Conservation (phyloP, 2,888 invertebrate genomes). For the Nemurella pictetii region DNA sequence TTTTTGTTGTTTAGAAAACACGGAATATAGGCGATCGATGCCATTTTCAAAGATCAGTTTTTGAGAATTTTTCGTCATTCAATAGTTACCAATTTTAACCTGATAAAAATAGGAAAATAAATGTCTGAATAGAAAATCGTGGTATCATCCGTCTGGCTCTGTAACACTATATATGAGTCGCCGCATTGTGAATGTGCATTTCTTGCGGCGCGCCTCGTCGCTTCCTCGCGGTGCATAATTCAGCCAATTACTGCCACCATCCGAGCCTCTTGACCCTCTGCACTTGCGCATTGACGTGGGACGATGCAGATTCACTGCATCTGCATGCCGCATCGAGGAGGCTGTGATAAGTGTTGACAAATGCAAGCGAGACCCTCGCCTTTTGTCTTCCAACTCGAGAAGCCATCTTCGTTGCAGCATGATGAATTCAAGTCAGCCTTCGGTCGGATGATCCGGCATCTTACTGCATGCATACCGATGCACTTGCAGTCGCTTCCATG, state of each 20-base stretch:
- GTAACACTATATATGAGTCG: too few relatives aligned
- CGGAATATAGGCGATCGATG: not conserved
- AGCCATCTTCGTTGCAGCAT: not conserved
- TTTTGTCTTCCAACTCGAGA: conserved; percentile 5
- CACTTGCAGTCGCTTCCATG: not conserved
- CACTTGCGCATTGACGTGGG: not conserved
- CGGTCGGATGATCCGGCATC: conserved; percentile 1
- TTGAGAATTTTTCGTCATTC: not conserved
- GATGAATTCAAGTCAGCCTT: not conserved
- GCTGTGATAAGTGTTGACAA: not conserved
- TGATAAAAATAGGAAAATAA: too few relatives aligned
- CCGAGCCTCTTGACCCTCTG: not conserved
- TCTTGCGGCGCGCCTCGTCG: too few relatives aligned
- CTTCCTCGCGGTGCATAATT: too few relatives aligned
- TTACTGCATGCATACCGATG: not conserved
- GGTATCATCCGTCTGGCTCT: too few relatives aligned
- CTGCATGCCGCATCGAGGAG: not conserved
- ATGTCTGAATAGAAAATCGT: too few relatives aligned
- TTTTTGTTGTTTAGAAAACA: not conserved
- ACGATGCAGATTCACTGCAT: not conserved
- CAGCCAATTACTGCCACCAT: too few relatives aligned
- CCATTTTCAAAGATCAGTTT: not conserved
- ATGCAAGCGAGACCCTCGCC: not conserved
- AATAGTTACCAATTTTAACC: not conserved
- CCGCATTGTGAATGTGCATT: too few relatives aligned